A percentile compares a stretch with the other conserved stretches of the same genome.
Evolutionary conservation across 2,797 vertebrate species (phyloP).

Genomic region (Semaprochilodus insignis): DNA sequence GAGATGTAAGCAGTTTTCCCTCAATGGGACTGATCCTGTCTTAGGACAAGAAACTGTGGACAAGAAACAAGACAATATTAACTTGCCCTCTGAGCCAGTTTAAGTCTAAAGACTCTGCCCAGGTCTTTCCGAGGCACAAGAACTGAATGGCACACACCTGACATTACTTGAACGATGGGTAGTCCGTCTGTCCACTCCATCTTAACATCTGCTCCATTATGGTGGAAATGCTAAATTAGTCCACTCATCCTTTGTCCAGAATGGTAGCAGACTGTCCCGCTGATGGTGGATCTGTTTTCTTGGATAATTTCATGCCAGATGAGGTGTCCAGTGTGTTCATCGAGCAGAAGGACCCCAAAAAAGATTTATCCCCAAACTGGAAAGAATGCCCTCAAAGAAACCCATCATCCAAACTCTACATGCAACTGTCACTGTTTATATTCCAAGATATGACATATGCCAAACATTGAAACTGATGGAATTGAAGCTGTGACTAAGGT

Average conservation of each 20-base stretch:
- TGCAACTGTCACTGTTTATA: no score
- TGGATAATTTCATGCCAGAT: conserved; percentile 11
- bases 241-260: neutral
- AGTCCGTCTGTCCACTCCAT: neutral
- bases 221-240: conserved; percentile 6
- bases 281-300: neutral
- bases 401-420: neutral
- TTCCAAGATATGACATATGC: neutral
- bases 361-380: neutral
- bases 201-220: neutral
- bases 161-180: conserved; percentile 57
- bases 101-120: neutral
- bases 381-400: neutral
- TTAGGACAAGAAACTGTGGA: no score
- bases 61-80: neutral
- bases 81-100: conserved; percentile 34
- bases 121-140: neutral
- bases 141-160: conserved; percentile 45
- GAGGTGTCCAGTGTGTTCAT: neutral
- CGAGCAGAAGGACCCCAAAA: neutral
- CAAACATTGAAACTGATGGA: neutral
- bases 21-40: neutral
- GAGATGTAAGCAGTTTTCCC: neutral
- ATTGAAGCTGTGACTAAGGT: neutral
- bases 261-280: neutral